phyloP scores from a whole-genome alignment of 2,888 invertebrate genomes.

The Chymomyza procnemis region DNA sequence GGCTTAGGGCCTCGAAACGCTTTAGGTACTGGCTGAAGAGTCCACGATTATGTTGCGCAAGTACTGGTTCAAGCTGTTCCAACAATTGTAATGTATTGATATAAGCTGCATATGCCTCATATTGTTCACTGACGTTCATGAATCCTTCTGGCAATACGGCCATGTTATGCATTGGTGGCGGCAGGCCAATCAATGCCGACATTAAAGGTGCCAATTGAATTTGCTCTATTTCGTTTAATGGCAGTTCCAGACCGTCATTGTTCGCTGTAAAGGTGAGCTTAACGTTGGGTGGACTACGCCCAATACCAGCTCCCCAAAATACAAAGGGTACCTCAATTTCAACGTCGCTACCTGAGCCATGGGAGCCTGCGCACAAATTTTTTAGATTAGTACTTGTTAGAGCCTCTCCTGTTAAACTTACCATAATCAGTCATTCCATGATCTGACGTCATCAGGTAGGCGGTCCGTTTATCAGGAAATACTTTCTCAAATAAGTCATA shows the following conservation, averaged over 20 bases:
- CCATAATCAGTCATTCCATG: constrained; percentile 99
- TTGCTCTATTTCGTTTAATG: constrained; percentile 87
- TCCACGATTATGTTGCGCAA: constrained; percentile 59
- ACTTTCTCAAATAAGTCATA: constrained; percentile 84
- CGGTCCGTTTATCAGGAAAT: constrained; percentile 88
- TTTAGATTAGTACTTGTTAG: no score
- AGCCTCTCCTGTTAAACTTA: no score
- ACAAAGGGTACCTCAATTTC: constrained; percentile 96
- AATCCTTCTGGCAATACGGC: constrained; percentile 68
- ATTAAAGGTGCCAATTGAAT: constrained; percentile 95
- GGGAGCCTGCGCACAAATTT: constrained; percentile 83
- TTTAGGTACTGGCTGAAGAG: constrained; percentile 56
- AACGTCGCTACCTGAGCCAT: constrained; percentile 91
- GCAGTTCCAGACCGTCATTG: constrained; percentile 43
- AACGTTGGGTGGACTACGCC: constrained; percentile 28
- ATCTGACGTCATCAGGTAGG: constrained; percentile 95
- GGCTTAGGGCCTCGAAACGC: constrained; percentile 40
- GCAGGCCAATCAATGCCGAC: constrained; percentile 89
- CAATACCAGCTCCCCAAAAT: constrained; percentile 94
- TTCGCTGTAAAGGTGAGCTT: constrained; percentile 27
- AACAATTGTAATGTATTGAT: constrained; percentile 88
- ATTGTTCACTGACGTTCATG: constrained; percentile 60
- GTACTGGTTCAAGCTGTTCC: constrained; percentile 80
- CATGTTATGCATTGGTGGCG: constrained; percentile 90
- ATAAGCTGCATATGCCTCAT: constrained; percentile 82